Evolutionary conservation across 2,888 invertebrate species (phyloP).

Genomic region (Syrista parreyssii): DNA sequence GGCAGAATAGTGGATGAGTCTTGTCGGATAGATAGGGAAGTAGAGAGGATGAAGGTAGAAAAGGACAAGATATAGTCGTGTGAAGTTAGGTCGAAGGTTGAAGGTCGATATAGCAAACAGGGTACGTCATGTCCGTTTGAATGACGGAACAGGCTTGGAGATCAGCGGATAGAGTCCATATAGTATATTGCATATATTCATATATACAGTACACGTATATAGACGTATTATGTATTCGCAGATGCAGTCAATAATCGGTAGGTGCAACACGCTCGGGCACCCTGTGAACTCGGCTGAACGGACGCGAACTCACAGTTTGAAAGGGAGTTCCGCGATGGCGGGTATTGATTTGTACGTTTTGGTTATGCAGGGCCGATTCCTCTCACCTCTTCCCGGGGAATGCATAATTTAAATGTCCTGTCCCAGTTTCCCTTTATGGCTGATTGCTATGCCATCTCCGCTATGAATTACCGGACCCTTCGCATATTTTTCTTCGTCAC

Average conservation of each 20-base stretch:
- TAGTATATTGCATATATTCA: too few species aligned
- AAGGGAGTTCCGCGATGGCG: slow-evolving; percentile 3
- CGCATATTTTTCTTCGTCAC: slow-evolving; percentile 40
- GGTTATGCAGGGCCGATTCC: slow-evolving; percentile 25
- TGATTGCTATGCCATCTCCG: slow-evolving; percentile 52
- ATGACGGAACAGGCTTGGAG: slow-evolving; percentile 19
- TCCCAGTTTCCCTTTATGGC: slow-evolving; percentile 47
- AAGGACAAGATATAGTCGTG: not conserved
- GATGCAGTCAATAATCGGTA: slow-evolving; percentile 23
- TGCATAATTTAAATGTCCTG: slow-evolving; percentile 56
- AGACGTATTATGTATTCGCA: slow-evolving; percentile 9
- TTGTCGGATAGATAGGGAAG: not conserved
- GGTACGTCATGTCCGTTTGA: slow-evolving; percentile 30
- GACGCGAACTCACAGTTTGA: slow-evolving; percentile 3
- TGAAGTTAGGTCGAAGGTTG: not conserved
- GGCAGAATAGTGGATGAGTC: not conserved
- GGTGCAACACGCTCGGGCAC: slow-evolving; percentile 15
- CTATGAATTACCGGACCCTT: slow-evolving; percentile 46
- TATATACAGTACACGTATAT: not conserved
- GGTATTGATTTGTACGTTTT: slow-evolving; percentile 18
- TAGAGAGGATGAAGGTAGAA: not conserved
- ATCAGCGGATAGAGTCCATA: not conserved
- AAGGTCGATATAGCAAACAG: slow-evolving; percentile 2
- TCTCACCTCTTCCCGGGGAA: slow-evolving; percentile 35
- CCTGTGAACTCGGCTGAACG: not conserved